phyloP scores from a whole-genome alignment of 1,140 invertebrate genomes.

The Manduca sexta region DNA sequence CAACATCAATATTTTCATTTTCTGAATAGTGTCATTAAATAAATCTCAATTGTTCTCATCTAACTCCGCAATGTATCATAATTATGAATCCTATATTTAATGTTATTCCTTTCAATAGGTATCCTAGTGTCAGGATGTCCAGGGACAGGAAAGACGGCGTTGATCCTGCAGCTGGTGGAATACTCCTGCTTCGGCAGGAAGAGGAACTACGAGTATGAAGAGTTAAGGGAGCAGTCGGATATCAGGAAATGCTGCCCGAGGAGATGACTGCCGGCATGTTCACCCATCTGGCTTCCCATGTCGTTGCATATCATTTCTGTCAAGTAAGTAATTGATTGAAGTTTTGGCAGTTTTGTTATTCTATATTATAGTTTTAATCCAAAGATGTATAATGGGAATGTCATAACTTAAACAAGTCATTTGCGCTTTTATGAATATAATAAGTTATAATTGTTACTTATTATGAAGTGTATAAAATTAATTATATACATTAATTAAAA shows the following conservation, averaged over 20 bases:
- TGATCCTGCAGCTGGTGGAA: conserved; percentile 92
- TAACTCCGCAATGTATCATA: too few relatives aligned
- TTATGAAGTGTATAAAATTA: too few relatives aligned
- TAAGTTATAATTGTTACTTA: too few relatives aligned
- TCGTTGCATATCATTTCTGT: conserved; percentile 96
- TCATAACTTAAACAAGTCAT: not conserved
- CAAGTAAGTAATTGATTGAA: conserved; percentile 63
- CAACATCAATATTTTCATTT: not conserved
- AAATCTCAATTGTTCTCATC: too few relatives aligned
- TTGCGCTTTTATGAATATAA: too few relatives aligned
- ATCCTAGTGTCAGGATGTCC: conserved; percentile 82
- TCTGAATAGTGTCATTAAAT: too few relatives aligned
- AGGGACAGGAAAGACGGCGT: conserved; percentile 92
- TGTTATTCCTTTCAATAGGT: conserved; percentile 30
- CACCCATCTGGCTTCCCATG: conserved; percentile 81
- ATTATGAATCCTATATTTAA: too few relatives aligned
- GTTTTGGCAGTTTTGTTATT: not conserved
- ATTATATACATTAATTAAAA: too few relatives aligned
- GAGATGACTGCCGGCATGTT: conserved; percentile 55
- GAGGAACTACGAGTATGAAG: conserved; percentile 70
- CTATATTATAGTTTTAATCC: not conserved
- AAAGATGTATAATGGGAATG: not conserved
- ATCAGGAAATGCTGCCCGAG: conserved; percentile 61
- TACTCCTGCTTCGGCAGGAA: conserved; percentile 93
- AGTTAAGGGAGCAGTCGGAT: conserved; percentile 64